phyloP scores from a whole-genome alignment of 53 echinoderm and acorn worm species.

The Stichopus horrens region DNA sequence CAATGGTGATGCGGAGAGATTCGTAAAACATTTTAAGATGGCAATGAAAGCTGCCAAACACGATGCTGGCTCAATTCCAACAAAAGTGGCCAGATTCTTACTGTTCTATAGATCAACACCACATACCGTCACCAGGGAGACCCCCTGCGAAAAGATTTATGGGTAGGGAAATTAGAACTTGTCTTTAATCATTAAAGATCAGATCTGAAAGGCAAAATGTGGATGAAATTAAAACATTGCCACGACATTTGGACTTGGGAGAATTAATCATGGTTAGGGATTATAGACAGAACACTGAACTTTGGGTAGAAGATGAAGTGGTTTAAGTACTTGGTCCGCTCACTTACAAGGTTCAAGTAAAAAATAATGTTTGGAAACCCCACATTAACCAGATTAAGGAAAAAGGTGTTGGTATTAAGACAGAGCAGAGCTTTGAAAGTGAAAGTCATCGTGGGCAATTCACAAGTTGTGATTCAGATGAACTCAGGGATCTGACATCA shows the following conservation, averaged over 20 bases:
- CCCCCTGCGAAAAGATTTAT: neutral
- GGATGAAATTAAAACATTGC: neutral
- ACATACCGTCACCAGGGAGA: neutral
- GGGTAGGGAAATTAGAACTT: neutral
- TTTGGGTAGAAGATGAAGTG: neutral
- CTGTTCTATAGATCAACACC: neutral
- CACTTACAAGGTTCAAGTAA: slow-evolving; percentile 16
- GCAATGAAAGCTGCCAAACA: neutral
- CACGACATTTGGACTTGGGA: neutral
- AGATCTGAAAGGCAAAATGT: neutral
- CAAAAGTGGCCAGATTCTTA: neutral
- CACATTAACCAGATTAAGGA: slow-evolving; percentile 3
- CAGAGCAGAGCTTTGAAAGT: neutral
- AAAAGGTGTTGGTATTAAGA: neutral
- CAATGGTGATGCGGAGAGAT: slow-evolving; percentile 20
- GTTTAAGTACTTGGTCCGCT: slow-evolving; percentile 4
- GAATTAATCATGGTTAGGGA: neutral
- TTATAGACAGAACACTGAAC: neutral
- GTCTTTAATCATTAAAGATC: neutral
- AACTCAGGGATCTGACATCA: neutral
- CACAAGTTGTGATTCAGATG: neutral
- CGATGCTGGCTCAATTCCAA: neutral
- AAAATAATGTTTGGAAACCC: neutral
- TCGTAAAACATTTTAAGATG: slow-evolving; percentile 26
- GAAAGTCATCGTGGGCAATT: neutral